Conservation (phyloP, 1,140 invertebrate genomes). For the Schlechtendalia chinensis region DNA sequence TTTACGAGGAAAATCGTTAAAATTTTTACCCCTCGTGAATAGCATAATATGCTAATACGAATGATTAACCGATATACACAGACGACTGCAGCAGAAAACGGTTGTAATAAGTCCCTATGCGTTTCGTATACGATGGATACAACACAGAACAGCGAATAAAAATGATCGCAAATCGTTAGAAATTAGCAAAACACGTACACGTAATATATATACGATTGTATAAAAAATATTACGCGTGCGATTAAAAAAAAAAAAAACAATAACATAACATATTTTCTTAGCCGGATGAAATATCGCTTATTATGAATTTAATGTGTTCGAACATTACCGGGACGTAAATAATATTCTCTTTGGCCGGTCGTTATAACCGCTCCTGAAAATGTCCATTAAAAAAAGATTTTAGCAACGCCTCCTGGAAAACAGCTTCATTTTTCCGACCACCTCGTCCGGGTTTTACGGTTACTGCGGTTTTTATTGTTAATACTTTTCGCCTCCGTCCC, state of each 20-base stretch:
- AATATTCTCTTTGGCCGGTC: not conserved
- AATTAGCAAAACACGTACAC: too few species aligned
- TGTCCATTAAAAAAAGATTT: slow-evolving; percentile 30
- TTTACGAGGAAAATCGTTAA: too few species aligned
- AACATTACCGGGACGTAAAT: slow-evolving; percentile 23
- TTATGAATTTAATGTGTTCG: slow-evolving; percentile 14
- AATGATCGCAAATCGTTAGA: too few species aligned
- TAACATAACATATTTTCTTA: not conserved
- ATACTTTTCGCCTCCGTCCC: not conserved
- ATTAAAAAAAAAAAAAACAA: not conserved
- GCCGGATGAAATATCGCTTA: slow-evolving; percentile 19
- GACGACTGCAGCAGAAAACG: too few species aligned
- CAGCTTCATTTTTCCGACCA: not conserved
- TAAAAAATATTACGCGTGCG: not conserved
- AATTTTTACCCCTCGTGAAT: too few species aligned
- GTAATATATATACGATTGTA: too few species aligned
- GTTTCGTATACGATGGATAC: too few species aligned
- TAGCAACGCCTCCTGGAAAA: slow-evolving; percentile 28
- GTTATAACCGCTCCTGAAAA: slow-evolving; percentile 18
- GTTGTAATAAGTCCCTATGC: too few species aligned
- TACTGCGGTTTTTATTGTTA: slow-evolving; percentile 32
- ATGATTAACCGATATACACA: too few species aligned
- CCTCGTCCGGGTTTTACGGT: not conserved
- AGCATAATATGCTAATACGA: too few species aligned
- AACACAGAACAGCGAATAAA: too few species aligned